Conservation (phyloP, 2,888 invertebrate species). For the Acheta domesticus region DNA sequence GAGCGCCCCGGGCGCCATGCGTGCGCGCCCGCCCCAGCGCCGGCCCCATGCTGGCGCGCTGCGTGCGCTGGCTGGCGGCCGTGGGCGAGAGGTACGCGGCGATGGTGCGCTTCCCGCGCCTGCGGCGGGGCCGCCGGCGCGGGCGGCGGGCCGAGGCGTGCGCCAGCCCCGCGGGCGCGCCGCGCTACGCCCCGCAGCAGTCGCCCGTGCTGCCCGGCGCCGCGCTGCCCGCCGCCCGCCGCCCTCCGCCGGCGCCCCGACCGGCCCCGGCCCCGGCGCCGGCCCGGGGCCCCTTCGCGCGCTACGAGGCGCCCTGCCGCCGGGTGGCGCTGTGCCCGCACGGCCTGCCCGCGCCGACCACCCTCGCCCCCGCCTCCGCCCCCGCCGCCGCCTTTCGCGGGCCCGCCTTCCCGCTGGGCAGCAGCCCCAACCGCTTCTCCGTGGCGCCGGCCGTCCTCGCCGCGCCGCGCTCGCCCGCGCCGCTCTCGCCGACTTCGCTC, state of each 20-base stretch:
- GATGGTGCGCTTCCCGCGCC: not conserved
- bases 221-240: not conserved
- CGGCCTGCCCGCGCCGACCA: not conserved
- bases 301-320: not conserved
- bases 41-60: constrained; percentile 18
- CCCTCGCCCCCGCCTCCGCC: not conserved
- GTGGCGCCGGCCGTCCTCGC: not conserved
- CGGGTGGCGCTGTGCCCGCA: too few relatives aligned
- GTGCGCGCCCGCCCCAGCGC: constrained; percentile 7
- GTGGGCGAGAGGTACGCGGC: not conserved
- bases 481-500: not conserved
- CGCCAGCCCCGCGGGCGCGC: not conserved
- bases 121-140: not conserved
- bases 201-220: not conserved
- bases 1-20: not conserved
- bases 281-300: not conserved
- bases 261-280: too few relatives aligned
- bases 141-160: not conserved
- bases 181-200: not conserved
- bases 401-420: not conserved
- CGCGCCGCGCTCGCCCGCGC: not conserved
- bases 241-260: not conserved
- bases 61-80: not conserved
- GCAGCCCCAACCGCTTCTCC: not conserved
- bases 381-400: not conserved